phyloP scores from a whole-genome alignment of 2,797 vertebrate species.

The Siniperca obscura region DNA sequence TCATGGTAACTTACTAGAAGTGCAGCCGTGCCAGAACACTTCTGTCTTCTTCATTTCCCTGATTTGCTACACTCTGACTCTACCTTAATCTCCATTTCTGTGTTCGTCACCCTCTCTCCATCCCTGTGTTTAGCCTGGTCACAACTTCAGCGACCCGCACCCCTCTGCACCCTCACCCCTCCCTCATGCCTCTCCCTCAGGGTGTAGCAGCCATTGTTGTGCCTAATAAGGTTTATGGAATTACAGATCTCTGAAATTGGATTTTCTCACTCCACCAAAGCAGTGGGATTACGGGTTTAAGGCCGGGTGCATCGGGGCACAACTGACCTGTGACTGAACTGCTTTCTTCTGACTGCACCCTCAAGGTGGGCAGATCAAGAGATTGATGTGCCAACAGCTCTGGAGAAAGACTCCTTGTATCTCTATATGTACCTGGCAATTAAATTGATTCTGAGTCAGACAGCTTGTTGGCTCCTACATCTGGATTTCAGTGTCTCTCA shows the following conservation, averaged over 20 bases:
- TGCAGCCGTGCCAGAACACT: slow-evolving; percentile 29
- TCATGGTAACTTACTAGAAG: slow-evolving; percentile 49
- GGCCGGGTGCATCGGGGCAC: slow-evolving; percentile 45
- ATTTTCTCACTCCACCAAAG: slow-evolving; percentile 80
- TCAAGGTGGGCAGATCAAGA: slow-evolving; percentile 55
- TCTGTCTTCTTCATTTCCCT: slow-evolving; percentile 62
- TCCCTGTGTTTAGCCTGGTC: slow-evolving; percentile 54
- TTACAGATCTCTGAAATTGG: slow-evolving; percentile 85
- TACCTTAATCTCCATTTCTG: slow-evolving; percentile 56
- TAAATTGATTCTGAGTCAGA: slow-evolving; percentile 52
- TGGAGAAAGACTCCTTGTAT: slow-evolving; percentile 30
- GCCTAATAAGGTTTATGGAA: slow-evolving; percentile 84
- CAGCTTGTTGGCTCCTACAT: slow-evolving; percentile 40
- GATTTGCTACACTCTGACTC: slow-evolving; percentile 61
- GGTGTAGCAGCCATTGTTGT: slow-evolving; percentile 73
- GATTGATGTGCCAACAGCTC: slow-evolving; percentile 28
- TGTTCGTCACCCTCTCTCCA: slow-evolving; percentile 41
- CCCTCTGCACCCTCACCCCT: neutral
- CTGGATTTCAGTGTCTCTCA: slow-evolving; percentile 54
- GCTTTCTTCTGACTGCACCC: slow-evolving; percentile 44
- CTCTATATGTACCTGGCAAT: slow-evolving; percentile 52
- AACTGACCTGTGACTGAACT: slow-evolving; percentile 75
- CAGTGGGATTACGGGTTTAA: slow-evolving; percentile 76
- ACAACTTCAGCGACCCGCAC: slow-evolving; percentile 39
- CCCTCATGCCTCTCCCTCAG: slow-evolving; percentile 56